Evolutionary conservation across 1,140 invertebrate species (phyloP).

Genomic region (Nebria ingens): DNA sequence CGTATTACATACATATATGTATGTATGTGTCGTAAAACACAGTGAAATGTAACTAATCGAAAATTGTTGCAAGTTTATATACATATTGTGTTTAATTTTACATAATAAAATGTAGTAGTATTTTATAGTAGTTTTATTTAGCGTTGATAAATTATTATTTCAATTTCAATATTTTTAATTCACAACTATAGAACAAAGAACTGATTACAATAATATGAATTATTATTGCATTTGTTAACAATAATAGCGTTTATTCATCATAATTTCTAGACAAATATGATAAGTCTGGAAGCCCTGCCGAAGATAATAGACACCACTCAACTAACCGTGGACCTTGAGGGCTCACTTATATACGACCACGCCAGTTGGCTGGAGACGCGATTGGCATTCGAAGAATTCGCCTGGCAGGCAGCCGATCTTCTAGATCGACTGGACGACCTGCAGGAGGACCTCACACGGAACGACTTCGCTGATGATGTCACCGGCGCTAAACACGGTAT

Average conservation of each 20-base stretch:
- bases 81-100: too few species aligned
- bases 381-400: constrained; percentile 87
- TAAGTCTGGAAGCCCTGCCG: constrained; percentile 84
- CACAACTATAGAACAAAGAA: too few species aligned
- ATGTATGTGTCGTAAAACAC: too few species aligned
- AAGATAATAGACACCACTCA: constrained; percentile 88
- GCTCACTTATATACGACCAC: constrained; percentile 89
- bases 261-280: constrained; percentile 80
- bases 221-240: too few species aligned
- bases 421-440: constrained; percentile 83
- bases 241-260: too few species aligned
- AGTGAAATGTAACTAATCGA: too few species aligned
- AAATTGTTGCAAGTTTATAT: too few species aligned
- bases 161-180: not conserved
- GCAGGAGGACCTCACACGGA: constrained; percentile 80
- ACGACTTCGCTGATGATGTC: constrained; percentile 88
- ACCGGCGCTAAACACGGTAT: constrained; percentile 79
- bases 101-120: too few species aligned
- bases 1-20: too few species aligned
- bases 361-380: constrained; percentile 92
- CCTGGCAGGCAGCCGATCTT: constrained; percentile 87
- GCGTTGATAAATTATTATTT: not conserved
- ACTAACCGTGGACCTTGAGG: constrained; percentile 87
- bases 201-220: too few species aligned
- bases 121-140: too few species aligned